Percentiles rank a stretch among this genome's conserved stretches.
Evolutionary conservation across 1,140 invertebrate species (phyloP).

Genomic region (Zaprionus davidi): DNA sequence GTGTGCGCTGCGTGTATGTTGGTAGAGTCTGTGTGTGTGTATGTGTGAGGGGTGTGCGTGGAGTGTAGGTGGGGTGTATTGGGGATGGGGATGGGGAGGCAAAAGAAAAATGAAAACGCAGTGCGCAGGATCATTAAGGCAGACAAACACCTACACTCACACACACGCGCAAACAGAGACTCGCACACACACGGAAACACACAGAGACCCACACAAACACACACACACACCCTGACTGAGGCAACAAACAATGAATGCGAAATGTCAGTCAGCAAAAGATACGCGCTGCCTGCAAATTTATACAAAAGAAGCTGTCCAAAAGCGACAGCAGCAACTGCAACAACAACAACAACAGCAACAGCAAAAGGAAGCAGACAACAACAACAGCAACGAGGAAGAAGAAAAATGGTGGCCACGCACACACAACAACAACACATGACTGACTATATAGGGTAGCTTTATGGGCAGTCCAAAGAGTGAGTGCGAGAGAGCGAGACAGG

Average conservation of each 20-base stretch:
- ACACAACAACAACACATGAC: conserved; percentile 43
- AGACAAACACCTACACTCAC: conserved; percentile 49
- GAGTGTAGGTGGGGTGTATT: conserved; percentile 13
- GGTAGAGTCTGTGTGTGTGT: conserved; percentile 26
- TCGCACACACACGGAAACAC: conserved; percentile 16
- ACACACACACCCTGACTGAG: conserved; percentile 10
- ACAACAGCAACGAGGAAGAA: conserved; percentile 33
- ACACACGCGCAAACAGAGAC: conserved; percentile 15
- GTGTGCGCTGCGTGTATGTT: conserved; percentile 37
- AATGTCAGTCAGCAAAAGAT: conserved; percentile 65
- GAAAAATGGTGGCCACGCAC: conserved; percentile 39
- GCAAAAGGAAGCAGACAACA: conserved; percentile 12
- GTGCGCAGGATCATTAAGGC: conserved; percentile 81
- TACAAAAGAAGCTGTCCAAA: conserved; percentile 70
- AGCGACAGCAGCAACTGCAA: conserved; percentile 32
- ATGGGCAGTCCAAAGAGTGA: conserved; percentile 19
- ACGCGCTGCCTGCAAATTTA: conserved; percentile 65
- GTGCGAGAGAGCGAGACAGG: conserved; percentile 6
- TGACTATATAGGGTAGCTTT: conserved; percentile 71
- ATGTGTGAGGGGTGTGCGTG: conserved; percentile 12
- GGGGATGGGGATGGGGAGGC: conserved; percentile 22
- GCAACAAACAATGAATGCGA: conserved; percentile 59
- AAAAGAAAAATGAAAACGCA: conserved; percentile 78
- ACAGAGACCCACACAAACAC: conserved; percentile 15
- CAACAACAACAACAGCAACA: conserved; percentile 28